These are phyloP conservation scores for Myotis myotis DNA, from an alignment of 2,797 vertebrate genomes.

Conservation along the genomic window DNA sequence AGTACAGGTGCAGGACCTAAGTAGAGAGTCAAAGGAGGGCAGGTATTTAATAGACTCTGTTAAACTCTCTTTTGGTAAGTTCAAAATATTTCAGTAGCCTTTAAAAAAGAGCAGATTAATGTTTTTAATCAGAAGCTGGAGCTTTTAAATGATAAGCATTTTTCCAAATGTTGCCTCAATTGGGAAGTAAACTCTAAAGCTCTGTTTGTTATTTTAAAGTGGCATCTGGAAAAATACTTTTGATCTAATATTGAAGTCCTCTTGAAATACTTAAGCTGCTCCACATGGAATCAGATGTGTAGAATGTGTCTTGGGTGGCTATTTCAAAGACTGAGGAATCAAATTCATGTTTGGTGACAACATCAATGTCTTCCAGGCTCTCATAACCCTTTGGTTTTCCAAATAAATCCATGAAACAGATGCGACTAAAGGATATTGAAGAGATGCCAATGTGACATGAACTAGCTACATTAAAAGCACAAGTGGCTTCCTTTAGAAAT, in stretches of 20 bases:
- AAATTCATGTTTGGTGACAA: conserved; percentile 20
- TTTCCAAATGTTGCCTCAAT: background rate
- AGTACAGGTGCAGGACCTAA: background rate
- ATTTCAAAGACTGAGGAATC: background rate
- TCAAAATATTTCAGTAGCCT: background rate
- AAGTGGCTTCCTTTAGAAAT: background rate
- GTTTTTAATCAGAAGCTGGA: background rate
- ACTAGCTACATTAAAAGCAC: background rate
- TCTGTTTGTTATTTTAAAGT: conserved; percentile 39
- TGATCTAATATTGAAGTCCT: background rate
- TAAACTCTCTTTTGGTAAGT: background rate
- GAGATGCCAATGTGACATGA: background rate
- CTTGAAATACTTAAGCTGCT: background rate
- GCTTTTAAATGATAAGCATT: background rate
- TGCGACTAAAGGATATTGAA: background rate
- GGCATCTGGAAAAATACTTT: conserved; percentile 14
- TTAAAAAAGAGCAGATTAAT: background rate
- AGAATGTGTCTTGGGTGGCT: background rate
- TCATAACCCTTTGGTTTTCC: conserved; percentile 16
- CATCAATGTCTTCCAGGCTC: background rate
- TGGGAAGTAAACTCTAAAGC: background rate
- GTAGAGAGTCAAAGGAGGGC: background rate
- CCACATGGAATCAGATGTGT: background rate
- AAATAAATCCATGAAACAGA: conserved; percentile 51
- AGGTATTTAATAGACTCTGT: background rate